These are phyloP conservation scores for Drosophila rellima DNA, from an alignment of 2,888 invertebrate species.

Conservation along the genomic window DNA sequence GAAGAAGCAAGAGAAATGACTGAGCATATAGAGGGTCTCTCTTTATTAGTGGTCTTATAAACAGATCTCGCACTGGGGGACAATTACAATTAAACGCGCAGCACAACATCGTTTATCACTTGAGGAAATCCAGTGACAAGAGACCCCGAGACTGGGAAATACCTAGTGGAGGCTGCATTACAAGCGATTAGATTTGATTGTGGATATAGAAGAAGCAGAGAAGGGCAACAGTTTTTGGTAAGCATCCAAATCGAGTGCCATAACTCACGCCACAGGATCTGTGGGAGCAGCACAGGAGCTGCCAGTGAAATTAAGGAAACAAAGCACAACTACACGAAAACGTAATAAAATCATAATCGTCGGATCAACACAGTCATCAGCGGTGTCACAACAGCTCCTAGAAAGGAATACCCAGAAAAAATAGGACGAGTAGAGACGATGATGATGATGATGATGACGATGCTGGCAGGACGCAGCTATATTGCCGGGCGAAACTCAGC, in stretches of 20 bases:
- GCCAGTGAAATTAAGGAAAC: slow-evolving; percentile 72
- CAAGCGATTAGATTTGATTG: slow-evolving; percentile 81
- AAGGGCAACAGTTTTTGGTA: slow-evolving; percentile 11
- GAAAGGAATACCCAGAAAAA: too few species aligned
- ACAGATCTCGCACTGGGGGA: slow-evolving; percentile 38
- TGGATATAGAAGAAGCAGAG: slow-evolving; percentile 19
- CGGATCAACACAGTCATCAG: slow-evolving; percentile 85
- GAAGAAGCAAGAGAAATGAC: slow-evolving; percentile 38
- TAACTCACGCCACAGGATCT: slow-evolving; percentile 73
- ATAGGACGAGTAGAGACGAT: too few species aligned
- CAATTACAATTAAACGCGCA: slow-evolving; percentile 74
- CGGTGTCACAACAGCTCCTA: slow-evolving; percentile 76
- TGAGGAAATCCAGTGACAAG: slow-evolving; percentile 56
- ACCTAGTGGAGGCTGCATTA: slow-evolving; percentile 65
- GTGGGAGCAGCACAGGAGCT: slow-evolving; percentile 25
- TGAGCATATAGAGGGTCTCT: slow-evolving; percentile 12
- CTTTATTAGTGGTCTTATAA: slow-evolving; percentile 6
- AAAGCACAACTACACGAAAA: slow-evolving; percentile 79
- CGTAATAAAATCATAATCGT: slow-evolving; percentile 85
- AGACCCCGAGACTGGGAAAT: slow-evolving; percentile 11
- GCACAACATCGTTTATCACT: slow-evolving; percentile 76
- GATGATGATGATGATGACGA: slow-evolving; percentile 22
- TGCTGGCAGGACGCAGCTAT: slow-evolving; percentile 35
- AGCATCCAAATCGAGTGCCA: slow-evolving; percentile 51
- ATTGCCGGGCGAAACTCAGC: slow-evolving; percentile 68